These are phyloP conservation scores for Myotis lucifugus DNA, from an alignment of 2,113 vertebrate genomes.

Conservation along the genomic window DNA sequence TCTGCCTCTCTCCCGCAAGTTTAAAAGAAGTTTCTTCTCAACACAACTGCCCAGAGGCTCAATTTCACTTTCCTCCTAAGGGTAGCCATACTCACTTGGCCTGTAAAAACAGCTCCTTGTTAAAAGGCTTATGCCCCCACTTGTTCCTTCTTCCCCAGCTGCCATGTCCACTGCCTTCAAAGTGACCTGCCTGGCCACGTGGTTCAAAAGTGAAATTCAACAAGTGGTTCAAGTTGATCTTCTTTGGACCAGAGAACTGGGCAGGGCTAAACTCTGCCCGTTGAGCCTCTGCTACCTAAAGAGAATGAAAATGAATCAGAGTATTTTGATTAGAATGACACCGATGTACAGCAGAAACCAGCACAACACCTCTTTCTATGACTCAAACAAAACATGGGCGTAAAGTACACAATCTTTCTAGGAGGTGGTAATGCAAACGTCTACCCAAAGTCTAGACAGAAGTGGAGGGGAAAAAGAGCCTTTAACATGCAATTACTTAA, in stretches of 20 bases:
- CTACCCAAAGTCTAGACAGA: not conserved
- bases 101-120: conserved; percentile 99
- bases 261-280: conserved; percentile 99
- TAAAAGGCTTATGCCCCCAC: conserved; percentile 99
- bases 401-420: conserved; percentile 24
- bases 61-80: not conserved
- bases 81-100: conserved; percentile 92
- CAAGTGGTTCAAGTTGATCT: conserved; percentile 98
- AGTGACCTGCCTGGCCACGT: conserved; percentile 91
- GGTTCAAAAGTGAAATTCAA: conserved; percentile 99
- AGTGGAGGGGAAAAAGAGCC: not conserved
- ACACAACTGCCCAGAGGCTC: not conserved
- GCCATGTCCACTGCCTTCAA: conserved; percentile 88
- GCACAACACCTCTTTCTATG: not conserved
- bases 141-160: conserved; percentile 97
- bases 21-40: not conserved
- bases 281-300: conserved; percentile 96
- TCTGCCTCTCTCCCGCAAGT: not conserved
- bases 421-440: not conserved
- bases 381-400: not conserved
- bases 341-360: conserved; percentile 33
- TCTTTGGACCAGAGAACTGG: conserved; percentile 98
- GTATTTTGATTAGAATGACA: conserved; percentile 57
- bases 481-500: conserved; percentile 2
- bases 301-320: conserved; percentile 47